Conservation (phyloP, 2,888 invertebrate genomes). For the Ceratothoa steindachneri region DNA sequence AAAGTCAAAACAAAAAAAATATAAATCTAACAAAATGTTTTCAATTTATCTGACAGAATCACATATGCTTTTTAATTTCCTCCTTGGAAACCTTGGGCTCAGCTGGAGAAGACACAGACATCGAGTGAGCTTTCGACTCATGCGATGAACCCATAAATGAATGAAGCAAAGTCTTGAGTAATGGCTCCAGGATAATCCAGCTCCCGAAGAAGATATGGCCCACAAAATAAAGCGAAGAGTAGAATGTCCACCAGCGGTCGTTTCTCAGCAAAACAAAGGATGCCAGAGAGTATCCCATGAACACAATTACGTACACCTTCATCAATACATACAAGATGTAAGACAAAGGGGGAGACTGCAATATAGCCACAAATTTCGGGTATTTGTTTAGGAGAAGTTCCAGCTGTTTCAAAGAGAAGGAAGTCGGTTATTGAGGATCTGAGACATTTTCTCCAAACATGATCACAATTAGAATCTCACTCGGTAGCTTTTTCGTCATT, state of each 20-base stretch:
- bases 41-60: too few species aligned
- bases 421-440: too few species aligned
- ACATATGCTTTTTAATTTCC: background rate
- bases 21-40: too few species aligned
- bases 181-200: conserved; percentile 40
- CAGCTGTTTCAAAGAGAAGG: conserved; percentile 24
- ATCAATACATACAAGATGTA: conserved; percentile 39
- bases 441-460: too few species aligned
- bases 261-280: conserved; percentile 45
- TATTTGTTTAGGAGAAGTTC: conserved; percentile 33
- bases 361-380: conserved; percentile 29
- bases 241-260: conserved; percentile 46
- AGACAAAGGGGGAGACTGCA: conserved; percentile 35
- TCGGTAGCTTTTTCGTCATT: too few species aligned
- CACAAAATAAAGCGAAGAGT: conserved; percentile 41
- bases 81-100: background rate
- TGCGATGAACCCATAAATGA: conserved; percentile 14
- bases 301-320: conserved; percentile 41
- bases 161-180: conserved; percentile 30
- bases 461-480: too few species aligned
- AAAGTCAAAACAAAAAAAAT: too few species aligned
- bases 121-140: background rate
- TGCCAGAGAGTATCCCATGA: conserved; percentile 47
- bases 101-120: background rate
- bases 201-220: conserved; percentile 45